Conservation (phyloP, 2,113 vertebrate species). For the Malurus melanocephalus region DNA sequence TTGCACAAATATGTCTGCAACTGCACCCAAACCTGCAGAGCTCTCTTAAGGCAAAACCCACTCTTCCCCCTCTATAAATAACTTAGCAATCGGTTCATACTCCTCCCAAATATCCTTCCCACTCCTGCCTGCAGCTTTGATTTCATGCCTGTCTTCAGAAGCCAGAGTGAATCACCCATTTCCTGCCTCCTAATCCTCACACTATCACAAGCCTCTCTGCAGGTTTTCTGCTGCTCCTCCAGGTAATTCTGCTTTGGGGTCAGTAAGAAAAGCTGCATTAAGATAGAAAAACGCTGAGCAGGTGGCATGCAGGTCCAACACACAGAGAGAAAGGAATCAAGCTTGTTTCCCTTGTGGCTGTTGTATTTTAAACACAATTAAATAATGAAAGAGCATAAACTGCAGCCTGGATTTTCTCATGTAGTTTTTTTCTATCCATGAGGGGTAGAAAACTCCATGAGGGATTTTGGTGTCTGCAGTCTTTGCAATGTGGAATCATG, state of each 20-base stretch:
- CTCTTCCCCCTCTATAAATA: not conserved
- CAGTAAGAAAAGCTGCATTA: not conserved
- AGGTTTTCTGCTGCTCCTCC: not conserved
- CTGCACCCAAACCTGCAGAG: not conserved
- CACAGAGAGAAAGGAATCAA: not conserved
- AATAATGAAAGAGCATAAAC: constrained; percentile 28
- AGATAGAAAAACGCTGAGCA: not conserved
- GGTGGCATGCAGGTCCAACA: not conserved
- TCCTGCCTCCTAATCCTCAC: not conserved
- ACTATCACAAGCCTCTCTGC: not conserved
- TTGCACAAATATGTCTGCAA: not conserved
- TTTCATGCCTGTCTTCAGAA: not conserved
- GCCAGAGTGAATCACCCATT: not conserved
- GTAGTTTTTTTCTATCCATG: not conserved
- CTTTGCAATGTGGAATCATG: not conserved
- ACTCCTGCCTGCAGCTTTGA: not conserved
- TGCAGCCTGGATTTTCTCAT: not conserved
- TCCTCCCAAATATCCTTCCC: not conserved
- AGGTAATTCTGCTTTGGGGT: not conserved
- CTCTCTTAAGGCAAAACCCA: not conserved
- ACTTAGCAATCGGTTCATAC: not conserved
- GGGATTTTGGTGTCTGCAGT: not conserved
- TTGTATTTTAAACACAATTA: constrained; percentile 3
- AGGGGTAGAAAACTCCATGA: not conserved
- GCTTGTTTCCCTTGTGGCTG: not conserved